Conservation (phyloP, 2,113 vertebrate genomes). For the Callopanchax toddi region DNA sequence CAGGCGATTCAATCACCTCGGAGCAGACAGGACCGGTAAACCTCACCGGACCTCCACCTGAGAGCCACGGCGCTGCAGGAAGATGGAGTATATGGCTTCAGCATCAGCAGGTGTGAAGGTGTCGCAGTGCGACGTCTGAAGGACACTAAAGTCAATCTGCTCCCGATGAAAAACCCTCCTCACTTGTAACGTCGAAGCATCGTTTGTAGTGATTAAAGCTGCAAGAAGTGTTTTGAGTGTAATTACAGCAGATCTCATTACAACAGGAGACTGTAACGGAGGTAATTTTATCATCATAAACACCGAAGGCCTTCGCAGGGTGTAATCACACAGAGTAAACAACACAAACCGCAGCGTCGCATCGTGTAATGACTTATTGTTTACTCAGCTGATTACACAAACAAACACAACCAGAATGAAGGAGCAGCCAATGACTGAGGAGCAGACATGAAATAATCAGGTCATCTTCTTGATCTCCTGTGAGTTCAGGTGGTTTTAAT, state of each 20-base stretch:
- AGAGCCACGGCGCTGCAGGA: neutral
- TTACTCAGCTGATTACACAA: neutral
- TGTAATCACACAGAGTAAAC: conserved; percentile 3
- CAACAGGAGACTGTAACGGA: neutral
- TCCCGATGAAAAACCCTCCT: neutral
- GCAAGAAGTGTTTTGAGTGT: neutral
- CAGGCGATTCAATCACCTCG: neutral
- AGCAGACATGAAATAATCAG: neutral
- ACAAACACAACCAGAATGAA: neutral
- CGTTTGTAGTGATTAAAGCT: neutral
- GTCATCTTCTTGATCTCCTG: too few species aligned
- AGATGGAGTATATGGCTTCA: neutral
- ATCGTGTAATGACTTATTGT: neutral
- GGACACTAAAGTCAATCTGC: conserved; percentile 2
- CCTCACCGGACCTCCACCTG: conserved; percentile 12
- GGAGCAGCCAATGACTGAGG: too few species aligned
- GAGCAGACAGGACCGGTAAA: conserved; percentile 6
- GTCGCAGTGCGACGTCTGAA: conserved; percentile 10
- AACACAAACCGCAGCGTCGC: neutral
- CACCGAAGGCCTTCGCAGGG: neutral
- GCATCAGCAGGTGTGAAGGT: conserved; percentile 12
- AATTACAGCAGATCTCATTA: conserved; percentile 15
- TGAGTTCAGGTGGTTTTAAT: too few species aligned
- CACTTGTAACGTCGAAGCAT: neutral
- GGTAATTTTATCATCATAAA: neutral